A percentile compares a stretch with the other conserved stretches of the same genome.
Evolutionary conservation across 2,888 invertebrate species (phyloP).

Genomic region (Hyppa rectilinea): DNA sequence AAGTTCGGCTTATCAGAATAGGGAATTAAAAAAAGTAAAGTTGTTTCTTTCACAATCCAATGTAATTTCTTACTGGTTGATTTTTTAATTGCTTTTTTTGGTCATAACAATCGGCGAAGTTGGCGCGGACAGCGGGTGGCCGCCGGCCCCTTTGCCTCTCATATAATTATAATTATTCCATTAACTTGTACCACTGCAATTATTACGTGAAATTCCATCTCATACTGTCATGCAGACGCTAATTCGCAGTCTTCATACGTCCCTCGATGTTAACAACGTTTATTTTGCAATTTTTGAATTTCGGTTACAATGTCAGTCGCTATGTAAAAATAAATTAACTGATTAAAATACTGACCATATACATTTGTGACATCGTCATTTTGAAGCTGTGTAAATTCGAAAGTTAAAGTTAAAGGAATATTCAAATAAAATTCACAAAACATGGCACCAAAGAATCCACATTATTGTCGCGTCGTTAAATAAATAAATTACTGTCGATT

Average conservation of each 20-base stretch:
- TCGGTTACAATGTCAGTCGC: constrained; percentile 33
- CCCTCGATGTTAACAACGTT: constrained; percentile 40
- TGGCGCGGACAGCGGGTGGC: constrained; percentile 86
- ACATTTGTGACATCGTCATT: constrained; percentile 45
- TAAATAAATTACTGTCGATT: constrained; percentile 71
- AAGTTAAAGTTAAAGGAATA: constrained; percentile 52
- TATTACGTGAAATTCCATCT: constrained; percentile 83
- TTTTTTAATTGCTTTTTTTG: constrained; percentile 89
- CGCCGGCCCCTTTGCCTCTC: constrained; percentile 85
- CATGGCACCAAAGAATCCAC: constrained; percentile 62
- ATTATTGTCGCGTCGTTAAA: constrained; percentile 70
- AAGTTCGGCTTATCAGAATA: constrained; percentile 72
- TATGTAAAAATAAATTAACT: constrained; percentile 34
- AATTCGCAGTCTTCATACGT: constrained; percentile 60
- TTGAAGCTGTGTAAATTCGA: constrained; percentile 46
- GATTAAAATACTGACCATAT: constrained; percentile 53
- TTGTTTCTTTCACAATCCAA: constrained; percentile 78
- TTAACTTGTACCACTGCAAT: constrained; percentile 87
- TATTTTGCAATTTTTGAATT: constrained; percentile 43
- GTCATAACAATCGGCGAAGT: constrained; percentile 86
- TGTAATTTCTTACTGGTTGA: constrained; percentile 82
- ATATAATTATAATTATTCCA: constrained; percentile 90
- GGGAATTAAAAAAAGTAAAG: constrained; percentile 70
- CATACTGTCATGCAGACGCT: constrained; percentile 73
- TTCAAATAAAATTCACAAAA: constrained; percentile 55